Evolutionary conservation across 2,113 vertebrate genomes (phyloP).

Genomic region (Cyprinodon tularosa): DNA sequence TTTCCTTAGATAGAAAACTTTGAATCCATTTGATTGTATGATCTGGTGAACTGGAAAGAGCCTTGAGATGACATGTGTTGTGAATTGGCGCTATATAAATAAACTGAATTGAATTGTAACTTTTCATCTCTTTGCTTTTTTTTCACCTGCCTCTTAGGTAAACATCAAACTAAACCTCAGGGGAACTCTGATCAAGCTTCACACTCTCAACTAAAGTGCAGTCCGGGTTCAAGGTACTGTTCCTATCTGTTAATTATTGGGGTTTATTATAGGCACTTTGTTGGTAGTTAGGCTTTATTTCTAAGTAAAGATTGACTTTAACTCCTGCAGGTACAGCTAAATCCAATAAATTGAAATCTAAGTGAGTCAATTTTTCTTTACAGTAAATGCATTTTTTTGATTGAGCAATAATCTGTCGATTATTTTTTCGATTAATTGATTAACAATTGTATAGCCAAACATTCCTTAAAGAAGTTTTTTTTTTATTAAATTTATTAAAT

Average conservation of each 20-base stretch:
- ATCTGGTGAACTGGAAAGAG: too few relatives aligned
- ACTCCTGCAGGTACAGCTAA: background rate
- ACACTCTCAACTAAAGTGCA: constrained; percentile 80
- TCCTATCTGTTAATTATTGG: background rate
- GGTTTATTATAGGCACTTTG: background rate
- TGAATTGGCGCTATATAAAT: too few relatives aligned
- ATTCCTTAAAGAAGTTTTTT: too few relatives aligned
- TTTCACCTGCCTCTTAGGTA: constrained; percentile 61
- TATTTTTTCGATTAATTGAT: too few relatives aligned
- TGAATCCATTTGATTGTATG: too few relatives aligned
- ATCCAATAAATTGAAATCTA: background rate
- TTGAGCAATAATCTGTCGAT: too few relatives aligned
- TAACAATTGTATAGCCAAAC: too few relatives aligned
- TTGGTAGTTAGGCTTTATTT: background rate
- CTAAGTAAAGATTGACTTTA: background rate
- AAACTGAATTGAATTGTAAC: background rate
- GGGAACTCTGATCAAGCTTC: constrained; percentile 78
- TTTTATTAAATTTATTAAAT: too few relatives aligned
- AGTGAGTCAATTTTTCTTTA: too few relatives aligned
- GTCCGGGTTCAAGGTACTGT: constrained; percentile 79
- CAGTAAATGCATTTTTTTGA: too few relatives aligned
- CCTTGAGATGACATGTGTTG: too few relatives aligned
- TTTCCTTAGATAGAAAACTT: too few relatives aligned
- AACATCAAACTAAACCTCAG: constrained; percentile 75
- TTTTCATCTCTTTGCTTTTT: background rate